phyloP scores from a whole-genome alignment of 2,797 vertebrate genomes.

The Enteromius unitaeniatus region DNA sequence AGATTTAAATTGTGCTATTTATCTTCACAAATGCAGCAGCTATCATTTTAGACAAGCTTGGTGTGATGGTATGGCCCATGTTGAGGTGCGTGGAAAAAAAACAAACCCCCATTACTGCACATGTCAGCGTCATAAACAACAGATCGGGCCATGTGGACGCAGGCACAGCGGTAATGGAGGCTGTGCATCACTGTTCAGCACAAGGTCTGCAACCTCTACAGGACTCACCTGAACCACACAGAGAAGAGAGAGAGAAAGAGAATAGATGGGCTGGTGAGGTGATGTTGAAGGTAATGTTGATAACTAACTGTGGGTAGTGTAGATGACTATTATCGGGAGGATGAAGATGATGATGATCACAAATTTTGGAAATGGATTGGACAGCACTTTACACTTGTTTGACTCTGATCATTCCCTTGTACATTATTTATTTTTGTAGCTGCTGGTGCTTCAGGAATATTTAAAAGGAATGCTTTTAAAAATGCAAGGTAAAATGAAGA shows the following conservation, averaged over 20 bases:
- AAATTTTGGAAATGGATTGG: constrained; percentile 5
- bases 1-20: background rate
- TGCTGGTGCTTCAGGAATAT: background rate
- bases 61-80: constrained; percentile 34
- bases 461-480: background rate
- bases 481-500: background rate
- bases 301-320: background rate
- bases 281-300: constrained; percentile 15
- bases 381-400: background rate
- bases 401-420: background rate
- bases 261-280: background rate
- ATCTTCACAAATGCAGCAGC: constrained; percentile 11
- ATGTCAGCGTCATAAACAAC: constrained; percentile 85
- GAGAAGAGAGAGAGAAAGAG: constrained; percentile 59
- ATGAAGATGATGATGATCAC: constrained; percentile 7
- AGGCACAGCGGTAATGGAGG: constrained; percentile 82
- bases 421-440: background rate
- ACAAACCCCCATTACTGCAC: constrained; percentile 82
- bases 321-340: background rate
- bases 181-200: constrained; percentile 85
- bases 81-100: constrained; percentile 46
- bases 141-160: constrained; percentile 74
- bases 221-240: constrained; percentile 76
- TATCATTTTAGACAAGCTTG: constrained; percentile 8
- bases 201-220: constrained; percentile 82